Base-by-base conservation (phyloP, 2,797 vertebrate species). In the Mormyrops boulengeri region DNA sequence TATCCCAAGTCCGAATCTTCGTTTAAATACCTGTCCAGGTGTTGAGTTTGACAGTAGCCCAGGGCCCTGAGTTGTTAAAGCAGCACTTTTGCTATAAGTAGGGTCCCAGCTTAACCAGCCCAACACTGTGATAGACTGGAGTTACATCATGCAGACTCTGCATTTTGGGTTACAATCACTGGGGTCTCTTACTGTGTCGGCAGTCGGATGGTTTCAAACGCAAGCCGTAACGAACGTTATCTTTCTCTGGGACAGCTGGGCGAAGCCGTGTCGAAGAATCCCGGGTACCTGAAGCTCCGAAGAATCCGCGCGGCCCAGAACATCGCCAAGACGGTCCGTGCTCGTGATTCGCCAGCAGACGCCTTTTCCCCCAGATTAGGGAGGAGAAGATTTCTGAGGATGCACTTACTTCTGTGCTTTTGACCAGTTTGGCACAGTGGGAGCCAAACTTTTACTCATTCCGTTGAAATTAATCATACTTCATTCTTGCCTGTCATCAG, bases 251-350 rank as follows among this genome's bases (percentile, higher is more conserved):
- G 84, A 2, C 30, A 96, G 95, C 90, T 96, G 90, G 95, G 98
- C 19, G 96, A 97, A 91, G 97, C 98, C 0, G 95, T 98, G 88
- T 95, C 97, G 73, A 98, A 97, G 92, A 98, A 99, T 91, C 97
- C 97, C 0, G 98, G 97, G 14, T 99, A 99, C 92, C 96, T 99
- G 94, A 98, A 98, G 90, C 95, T 99, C 52, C 95, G 98, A 7
- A 95, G 96, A 92, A 99, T 99, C 91, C 95, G 98, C 90, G 98
- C 97, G 0, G 97, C 98, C 17, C 97, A 98, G 90, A 96, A 94
- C 94, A 98, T 99, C 55, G 97, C 98, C 77, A 98, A 98, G 94
- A 98, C 97, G 92, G 97, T 99, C 88, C 77, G 91, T 92, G 11
- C 22, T 34, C 53, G 5, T 1, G 49, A 14, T 1, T 1, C 30